Evolutionary conservation across 2,113 vertebrate genomes (phyloP).

Genomic region (Tichodroma muraria): DNA sequence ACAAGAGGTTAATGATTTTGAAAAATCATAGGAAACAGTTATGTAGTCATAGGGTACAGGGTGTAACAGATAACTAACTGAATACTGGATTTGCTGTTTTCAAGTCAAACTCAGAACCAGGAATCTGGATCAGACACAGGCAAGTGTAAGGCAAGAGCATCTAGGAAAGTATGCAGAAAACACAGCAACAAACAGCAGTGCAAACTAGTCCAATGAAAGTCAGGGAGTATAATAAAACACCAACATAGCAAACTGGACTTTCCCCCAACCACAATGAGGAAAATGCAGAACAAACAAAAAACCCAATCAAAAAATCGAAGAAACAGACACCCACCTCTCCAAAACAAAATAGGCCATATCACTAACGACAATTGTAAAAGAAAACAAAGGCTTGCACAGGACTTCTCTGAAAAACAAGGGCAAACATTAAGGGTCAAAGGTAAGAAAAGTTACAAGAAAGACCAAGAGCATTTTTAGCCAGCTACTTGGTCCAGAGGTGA

Average conservation of each 20-base stretch:
- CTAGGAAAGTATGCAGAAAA: neutral
- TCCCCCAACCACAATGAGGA: neutral
- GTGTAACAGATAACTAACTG: neutral
- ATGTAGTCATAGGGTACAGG: neutral
- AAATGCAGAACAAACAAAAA: neutral
- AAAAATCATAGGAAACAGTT: neutral
- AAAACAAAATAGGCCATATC: neutral
- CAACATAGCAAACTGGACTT: rapidly evolving
- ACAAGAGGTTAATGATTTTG: neutral
- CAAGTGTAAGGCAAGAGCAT: neutral
- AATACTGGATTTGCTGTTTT: neutral
- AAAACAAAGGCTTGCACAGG: neutral
- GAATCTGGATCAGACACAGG: neutral
- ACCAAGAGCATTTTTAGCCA: neutral
- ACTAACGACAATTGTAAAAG: neutral
- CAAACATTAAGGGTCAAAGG: neutral
- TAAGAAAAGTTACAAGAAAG: neutral
- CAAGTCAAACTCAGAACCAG: neutral
- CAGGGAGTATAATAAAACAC: neutral
- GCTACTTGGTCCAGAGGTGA: neutral
- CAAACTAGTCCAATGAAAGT: neutral
- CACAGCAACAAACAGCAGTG: neutral
- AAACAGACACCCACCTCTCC: neutral
- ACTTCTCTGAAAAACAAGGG: neutral
- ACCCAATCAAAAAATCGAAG: neutral